These are phyloP conservation scores for Brachypteracias leptosomus DNA, from an alignment of 2,113 vertebrate species.

Conservation along the genomic window DNA sequence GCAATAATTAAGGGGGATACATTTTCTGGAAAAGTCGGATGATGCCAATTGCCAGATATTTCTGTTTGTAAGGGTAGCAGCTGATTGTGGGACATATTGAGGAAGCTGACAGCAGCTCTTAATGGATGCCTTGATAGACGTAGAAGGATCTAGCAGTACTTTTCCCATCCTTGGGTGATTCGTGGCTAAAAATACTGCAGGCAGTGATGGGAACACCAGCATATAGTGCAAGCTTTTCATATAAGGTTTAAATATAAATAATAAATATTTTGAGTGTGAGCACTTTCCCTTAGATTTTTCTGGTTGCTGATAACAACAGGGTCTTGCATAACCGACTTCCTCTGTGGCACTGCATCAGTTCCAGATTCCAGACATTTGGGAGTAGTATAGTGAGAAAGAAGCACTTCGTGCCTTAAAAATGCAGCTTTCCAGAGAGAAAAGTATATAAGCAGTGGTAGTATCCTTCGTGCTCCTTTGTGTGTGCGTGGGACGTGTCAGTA, in stretches of 20 bases:
- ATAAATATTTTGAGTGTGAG: not conserved
- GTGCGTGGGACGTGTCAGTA: rapidly evolving
- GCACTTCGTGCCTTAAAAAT: not conserved
- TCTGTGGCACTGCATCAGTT: not conserved
- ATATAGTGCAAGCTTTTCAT: not conserved
- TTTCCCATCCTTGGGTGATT: not conserved
- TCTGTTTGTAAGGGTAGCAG: not conserved
- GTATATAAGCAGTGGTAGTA: not conserved
- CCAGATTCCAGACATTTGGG: not conserved
- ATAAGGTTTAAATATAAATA: not conserved
- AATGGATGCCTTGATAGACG: not conserved
- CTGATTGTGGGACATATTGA: not conserved
- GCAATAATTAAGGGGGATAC: not conserved
- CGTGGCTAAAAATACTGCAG: not conserved
- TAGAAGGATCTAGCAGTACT: not conserved
- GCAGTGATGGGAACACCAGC: not conserved
- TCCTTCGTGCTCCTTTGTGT: not conserved
- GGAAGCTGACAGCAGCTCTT: not conserved
- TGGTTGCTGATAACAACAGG: not conserved
- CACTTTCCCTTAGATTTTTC: not conserved
- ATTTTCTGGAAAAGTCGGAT: not conserved
- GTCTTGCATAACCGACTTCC: not conserved
- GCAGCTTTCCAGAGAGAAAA: too few species aligned
- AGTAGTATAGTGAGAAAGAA: not conserved
- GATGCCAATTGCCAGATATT: not conserved